phyloP scores from a whole-genome alignment of 2,113 vertebrate genomes.

The Seriola rivoliana region DNA sequence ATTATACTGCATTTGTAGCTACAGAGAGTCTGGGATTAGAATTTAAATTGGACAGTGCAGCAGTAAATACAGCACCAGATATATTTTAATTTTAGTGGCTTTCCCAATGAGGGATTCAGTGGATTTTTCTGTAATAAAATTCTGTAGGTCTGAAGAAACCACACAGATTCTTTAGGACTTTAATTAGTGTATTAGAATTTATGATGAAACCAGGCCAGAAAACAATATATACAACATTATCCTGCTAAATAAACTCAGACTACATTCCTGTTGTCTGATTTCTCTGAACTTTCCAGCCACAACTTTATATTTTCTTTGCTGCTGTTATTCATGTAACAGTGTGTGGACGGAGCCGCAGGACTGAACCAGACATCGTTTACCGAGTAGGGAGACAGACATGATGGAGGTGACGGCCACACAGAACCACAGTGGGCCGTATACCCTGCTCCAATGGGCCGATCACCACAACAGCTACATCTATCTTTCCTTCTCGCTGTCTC shows the following conservation, averaged over 20 bases:
- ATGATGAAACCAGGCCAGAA: too few species aligned
- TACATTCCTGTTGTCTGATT: background rate
- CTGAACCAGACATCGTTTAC: too few species aligned
- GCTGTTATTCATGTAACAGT: too few species aligned
- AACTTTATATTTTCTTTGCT: too few species aligned
- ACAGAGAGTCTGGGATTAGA: background rate
- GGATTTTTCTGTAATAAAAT: background rate
- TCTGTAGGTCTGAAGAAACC: conserved; percentile 13
- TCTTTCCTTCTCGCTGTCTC: too few species aligned
- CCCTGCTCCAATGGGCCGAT: too few species aligned
- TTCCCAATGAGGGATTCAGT: background rate
- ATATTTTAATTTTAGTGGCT: background rate
- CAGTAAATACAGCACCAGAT: background rate
- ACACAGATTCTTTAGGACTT: conserved; percentile 8
- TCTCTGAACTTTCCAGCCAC: too few species aligned
- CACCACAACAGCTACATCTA: too few species aligned
- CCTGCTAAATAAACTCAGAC: background rate
- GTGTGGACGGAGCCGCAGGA: too few species aligned
- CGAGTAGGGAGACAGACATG: too few species aligned
- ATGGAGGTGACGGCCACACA: too few species aligned
- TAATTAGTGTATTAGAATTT: conserved; percentile 11
- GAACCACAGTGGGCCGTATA: too few species aligned
- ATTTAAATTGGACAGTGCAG: background rate
- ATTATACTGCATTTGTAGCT: background rate
- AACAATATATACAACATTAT: background rate